These are phyloP conservation scores for Pitta sordida DNA, from an alignment of 2,113 vertebrate genomes.

Conservation along the genomic window DNA sequence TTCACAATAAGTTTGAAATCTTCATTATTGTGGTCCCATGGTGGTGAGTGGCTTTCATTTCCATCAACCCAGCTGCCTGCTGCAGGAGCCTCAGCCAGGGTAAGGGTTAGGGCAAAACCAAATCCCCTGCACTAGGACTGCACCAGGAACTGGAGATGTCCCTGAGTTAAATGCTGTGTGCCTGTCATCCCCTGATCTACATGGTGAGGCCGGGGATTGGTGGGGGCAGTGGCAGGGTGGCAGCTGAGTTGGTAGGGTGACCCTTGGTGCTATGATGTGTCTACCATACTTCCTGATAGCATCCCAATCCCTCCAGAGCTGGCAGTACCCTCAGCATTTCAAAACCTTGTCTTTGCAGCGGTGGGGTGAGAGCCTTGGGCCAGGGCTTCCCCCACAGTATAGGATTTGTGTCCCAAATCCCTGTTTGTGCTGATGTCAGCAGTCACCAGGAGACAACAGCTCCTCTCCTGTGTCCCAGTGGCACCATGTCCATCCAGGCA, in stretches of 20 bases:
- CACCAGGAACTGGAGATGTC: not conserved
- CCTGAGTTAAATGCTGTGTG: not conserved
- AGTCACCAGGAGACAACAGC: not conserved
- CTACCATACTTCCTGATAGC: fast-evolving
- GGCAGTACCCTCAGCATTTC: not conserved
- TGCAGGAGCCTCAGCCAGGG: not conserved
- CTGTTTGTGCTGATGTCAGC: not conserved
- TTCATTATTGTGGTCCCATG: not conserved
- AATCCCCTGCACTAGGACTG: not conserved
- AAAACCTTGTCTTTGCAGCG: not conserved
- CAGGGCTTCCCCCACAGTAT: not conserved
- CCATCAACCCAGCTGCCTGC: not conserved
- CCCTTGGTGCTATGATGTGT: fast-evolving
- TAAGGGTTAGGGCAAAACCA: too few relatives aligned
- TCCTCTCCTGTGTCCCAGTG: not conserved
- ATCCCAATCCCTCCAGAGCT: not conserved
- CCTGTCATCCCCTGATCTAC: not conserved
- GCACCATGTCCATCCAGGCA: fast-evolving
- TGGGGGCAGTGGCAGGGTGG: not conserved
- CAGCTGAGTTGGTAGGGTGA: not conserved
- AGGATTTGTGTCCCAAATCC: not conserved
- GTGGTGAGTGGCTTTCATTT: not conserved
- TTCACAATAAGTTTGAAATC: not conserved
- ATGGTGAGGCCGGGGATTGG: not conserved
- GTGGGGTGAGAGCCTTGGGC: not conserved